Percentiles rank a stretch among this genome's conserved stretches.
Conservation (phyloP, 2,797 vertebrate genomes). For the Serranus cabrilla region DNA sequence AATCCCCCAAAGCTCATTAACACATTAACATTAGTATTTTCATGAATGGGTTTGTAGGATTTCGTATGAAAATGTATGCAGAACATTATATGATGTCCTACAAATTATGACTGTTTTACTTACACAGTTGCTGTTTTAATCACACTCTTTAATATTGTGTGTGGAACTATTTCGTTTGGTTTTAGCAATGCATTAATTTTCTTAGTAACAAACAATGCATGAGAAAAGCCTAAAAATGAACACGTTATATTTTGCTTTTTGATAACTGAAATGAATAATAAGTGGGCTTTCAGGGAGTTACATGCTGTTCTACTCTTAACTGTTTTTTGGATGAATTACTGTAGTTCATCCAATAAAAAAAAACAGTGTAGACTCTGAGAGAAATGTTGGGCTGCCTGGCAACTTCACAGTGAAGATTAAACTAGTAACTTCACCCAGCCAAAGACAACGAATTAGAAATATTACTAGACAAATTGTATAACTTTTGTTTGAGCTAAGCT, state of each 20-base stretch:
- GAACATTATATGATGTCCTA: too few species aligned
- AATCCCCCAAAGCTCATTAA: neutral
- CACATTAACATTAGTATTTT: neutral
- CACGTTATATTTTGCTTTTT: conserved; percentile 5
- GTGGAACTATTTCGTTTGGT: too few species aligned
- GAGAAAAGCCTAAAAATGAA: too few species aligned
- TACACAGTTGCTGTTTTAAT: too few species aligned
- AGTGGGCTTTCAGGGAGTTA: neutral
- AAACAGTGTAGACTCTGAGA: neutral
- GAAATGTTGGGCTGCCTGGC: neutral
- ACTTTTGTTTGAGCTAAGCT: neutral
- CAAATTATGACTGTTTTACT: too few species aligned
- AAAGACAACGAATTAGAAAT: too few species aligned
- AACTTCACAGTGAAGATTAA: neutral
- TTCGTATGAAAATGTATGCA: too few species aligned
- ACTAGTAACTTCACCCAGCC: neutral
- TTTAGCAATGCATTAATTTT: too few species aligned
- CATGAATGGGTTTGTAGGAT: too few species aligned
- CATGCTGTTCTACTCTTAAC: neutral
- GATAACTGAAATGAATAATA: neutral
- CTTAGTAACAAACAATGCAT: too few species aligned
- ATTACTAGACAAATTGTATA: too few species aligned
- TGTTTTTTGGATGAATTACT: neutral
- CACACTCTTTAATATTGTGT: too few species aligned
- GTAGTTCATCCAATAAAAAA: neutral